Conservation (phyloP, 1,140 invertebrate genomes). For the Drosophila miranda region DNA sequence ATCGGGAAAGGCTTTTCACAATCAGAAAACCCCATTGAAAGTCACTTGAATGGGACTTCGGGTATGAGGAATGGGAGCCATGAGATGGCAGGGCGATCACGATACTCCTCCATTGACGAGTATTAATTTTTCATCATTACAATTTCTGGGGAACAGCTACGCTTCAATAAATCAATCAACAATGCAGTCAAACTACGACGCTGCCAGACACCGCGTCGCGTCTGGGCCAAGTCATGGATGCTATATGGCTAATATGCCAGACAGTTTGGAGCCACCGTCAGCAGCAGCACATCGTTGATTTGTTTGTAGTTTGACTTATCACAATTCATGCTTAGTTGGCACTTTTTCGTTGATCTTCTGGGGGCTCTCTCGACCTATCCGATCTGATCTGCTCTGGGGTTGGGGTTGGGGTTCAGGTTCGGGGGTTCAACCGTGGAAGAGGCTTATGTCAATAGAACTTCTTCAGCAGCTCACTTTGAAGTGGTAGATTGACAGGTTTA, state of each 20-base stretch:
- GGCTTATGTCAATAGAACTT: slow-evolving; percentile 75
- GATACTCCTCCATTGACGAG: slow-evolving; percentile 51
- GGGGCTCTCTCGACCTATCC: neutral
- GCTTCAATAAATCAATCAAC: slow-evolving; percentile 77
- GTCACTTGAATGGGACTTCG: slow-evolving; percentile 36
- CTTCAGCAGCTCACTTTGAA: slow-evolving; percentile 73
- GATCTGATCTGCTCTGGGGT: neutral
- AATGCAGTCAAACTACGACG: slow-evolving; percentile 54
- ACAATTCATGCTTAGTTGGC: slow-evolving; percentile 81
- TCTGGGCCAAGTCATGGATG: slow-evolving; percentile 43
- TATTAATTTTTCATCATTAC: slow-evolving; percentile 82
- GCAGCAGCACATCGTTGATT: slow-evolving; percentile 46
- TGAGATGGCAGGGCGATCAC: slow-evolving; percentile 9
- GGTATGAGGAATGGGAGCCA: neutral
- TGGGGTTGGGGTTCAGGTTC: slow-evolving; percentile 1
- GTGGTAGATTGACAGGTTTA: slow-evolving; percentile 71
- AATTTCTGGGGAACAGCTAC: slow-evolving; percentile 26
- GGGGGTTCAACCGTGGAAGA: slow-evolving; percentile 31
- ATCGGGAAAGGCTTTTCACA: slow-evolving; percentile 43
- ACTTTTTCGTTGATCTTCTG: slow-evolving; percentile 40
- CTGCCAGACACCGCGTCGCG: slow-evolving; percentile 51
- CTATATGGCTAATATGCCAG: slow-evolving; percentile 76
- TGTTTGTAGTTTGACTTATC: slow-evolving; percentile 74
- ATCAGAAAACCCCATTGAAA: slow-evolving; percentile 39
- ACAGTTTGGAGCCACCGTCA: slow-evolving; percentile 69